A percentile compares a stretch with the other conserved stretches of the same genome.
phyloP scores from a whole-genome alignment of 2,888 invertebrate genomes.

The Lacanobia oleracea region DNA sequence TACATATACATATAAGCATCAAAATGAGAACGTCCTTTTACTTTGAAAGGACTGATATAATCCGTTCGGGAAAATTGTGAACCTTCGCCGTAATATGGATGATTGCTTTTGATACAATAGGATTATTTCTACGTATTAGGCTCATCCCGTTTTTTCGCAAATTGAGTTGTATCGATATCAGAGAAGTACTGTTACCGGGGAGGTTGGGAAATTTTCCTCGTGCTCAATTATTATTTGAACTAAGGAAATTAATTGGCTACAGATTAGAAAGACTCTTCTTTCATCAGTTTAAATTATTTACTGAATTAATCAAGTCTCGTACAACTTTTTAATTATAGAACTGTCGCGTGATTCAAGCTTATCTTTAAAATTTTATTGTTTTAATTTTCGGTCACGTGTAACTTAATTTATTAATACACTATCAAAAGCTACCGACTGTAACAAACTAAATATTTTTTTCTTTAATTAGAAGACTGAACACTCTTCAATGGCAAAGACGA shows the following conservation, averaged over 20 bases:
- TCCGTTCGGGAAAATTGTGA: slow-evolving; percentile 17
- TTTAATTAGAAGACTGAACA: neutral
- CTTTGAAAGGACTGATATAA: slow-evolving; percentile 8
- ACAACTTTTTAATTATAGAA: slow-evolving; percentile 14
- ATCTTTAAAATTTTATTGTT: slow-evolving; percentile 7
- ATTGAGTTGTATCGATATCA: slow-evolving; percentile 11
- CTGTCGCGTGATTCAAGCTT: neutral
- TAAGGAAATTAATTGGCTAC: neutral
- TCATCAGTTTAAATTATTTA: neutral
- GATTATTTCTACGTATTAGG: slow-evolving; percentile 23
- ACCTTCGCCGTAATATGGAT: slow-evolving; percentile 2
- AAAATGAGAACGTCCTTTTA: neutral
- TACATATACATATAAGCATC: neutral
- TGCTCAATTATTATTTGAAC: neutral
- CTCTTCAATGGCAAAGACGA: neutral
- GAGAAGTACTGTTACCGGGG: neutral
- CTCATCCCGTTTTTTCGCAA: slow-evolving; percentile 2
- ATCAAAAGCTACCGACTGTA: neutral
- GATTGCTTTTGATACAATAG: slow-evolving; percentile 41
- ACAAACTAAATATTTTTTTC: neutral
- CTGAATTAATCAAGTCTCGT: slow-evolving; percentile 5
- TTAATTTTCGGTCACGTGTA: neutral
- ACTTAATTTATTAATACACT: neutral
- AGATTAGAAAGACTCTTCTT: slow-evolving; percentile 1
- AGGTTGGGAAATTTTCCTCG: neutral